Evolutionary conservation across 2,797 vertebrate species (phyloP), one percentile per base, ranked within the genome.

Genomic region (Gobio occitaniae): DNA sequence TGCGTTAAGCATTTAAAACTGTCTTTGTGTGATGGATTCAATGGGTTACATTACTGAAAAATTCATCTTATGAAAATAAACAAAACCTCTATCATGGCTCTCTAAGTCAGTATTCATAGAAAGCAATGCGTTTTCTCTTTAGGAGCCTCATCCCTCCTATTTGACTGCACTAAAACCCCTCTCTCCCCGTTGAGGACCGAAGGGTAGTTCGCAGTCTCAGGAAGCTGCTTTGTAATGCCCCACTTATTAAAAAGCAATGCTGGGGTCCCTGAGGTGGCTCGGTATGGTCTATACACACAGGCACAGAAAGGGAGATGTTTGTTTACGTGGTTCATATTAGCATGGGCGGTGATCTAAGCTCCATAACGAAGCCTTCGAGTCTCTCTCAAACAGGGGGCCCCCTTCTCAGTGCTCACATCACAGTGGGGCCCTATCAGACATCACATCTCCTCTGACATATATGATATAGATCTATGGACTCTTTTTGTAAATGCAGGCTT

Each of bases 291-390:
- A 25, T 75, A 70, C 72, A 85, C 84, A 71, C 81, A 68, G n/a
- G 47, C 47, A 77, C 10, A 72, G 69, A 76, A 61, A 78, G 44
- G 74, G 66, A 75, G 44, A 77, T 89, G 84, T 90, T 89, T 88
- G 80, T 86, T 87, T 88, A 80, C 36, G 83, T 87, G 86, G 83
- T 88, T 90, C 71, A 59, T 85, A 87, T 88, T 88, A 87, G 47
- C 63, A 71, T 83, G 77, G 83, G 86, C 47, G 59, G 87, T 44
- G 70, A 54, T 56, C 74, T 90, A 88, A 89, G 74, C 88, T 87
- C 87, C 85, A 86, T 81, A 86, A 86, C 86, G 38, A 88, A 86
- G 86, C 82, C 61, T 63, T 29, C 48, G 63, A 86, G 72, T 82
- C 86, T 54, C 65, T 63, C 84, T 78, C 80, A 85, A 82, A 87